A percentile compares a stretch with the other conserved stretches of the same genome.
Conservation (phyloP, 2,888 invertebrate genomes). For the Ptilodon capucinus region DNA sequence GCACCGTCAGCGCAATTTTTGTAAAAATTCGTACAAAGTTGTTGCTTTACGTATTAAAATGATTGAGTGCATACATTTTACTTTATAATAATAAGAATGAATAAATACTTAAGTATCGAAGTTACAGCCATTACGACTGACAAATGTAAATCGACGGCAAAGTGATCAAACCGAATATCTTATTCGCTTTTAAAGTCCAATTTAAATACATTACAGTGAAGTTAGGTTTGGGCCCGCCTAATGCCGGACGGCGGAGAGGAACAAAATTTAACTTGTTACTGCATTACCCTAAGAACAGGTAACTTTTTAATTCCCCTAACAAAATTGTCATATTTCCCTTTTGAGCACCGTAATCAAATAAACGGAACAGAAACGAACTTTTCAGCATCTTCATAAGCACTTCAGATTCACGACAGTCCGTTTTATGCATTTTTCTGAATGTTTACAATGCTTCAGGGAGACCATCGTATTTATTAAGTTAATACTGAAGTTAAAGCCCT, state of each 20-base stretch:
- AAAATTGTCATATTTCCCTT: conserved; percentile 74
- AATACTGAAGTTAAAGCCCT: conserved; percentile 43
- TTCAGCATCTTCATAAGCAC: conserved; percentile 63
- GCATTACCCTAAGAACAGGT: conserved; percentile 68
- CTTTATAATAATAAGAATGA: too few relatives aligned
- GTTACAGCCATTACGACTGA: conserved; percentile 34
- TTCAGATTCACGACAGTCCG: conserved; percentile 25
- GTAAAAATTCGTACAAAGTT: too few relatives aligned
- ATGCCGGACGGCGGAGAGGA: conserved; percentile 55
- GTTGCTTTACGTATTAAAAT: too few relatives aligned
- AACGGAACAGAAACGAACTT: conserved; percentile 48
- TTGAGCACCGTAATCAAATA: conserved; percentile 67
- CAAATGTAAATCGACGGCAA: conserved; percentile 38
- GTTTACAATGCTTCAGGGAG: conserved; percentile 44
- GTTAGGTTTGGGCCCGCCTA: conserved; percentile 43
- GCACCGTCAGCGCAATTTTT: too few relatives aligned
- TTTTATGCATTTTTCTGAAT: conserved; percentile 34
- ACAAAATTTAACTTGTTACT: conserved; percentile 71
- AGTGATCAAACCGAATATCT: conserved; percentile 47
- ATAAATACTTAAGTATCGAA: conserved; percentile 28
- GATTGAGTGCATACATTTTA: too few relatives aligned
- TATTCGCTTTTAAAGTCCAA: conserved; percentile 47
- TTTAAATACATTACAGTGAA: conserved; percentile 55
- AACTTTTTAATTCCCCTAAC: conserved; percentile 75
- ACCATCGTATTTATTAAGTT: conserved; percentile 38